phyloP scores from a whole-genome alignment of 2,797 vertebrate genomes.

The Mormyrops boulengeri region DNA sequence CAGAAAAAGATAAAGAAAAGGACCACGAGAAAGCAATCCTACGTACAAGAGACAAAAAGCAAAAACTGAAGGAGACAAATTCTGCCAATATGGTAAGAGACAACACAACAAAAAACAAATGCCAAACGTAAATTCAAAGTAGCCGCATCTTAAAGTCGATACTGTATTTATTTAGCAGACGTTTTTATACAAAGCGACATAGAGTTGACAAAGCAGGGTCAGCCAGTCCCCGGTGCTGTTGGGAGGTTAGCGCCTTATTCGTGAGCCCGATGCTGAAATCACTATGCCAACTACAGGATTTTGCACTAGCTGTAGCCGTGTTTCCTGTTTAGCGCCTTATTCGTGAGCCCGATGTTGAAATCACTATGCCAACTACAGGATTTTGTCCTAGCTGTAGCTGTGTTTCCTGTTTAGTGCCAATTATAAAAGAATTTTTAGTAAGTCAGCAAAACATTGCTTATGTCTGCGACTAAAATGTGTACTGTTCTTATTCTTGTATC shows the following conservation, averaged over 20 bases:
- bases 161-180: background rate
- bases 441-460: background rate
- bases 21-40: constrained; percentile 32
- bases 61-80: constrained; percentile 28
- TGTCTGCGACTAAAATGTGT: background rate
- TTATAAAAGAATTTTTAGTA: background rate
- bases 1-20: constrained; percentile 40
- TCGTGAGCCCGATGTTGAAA: background rate
- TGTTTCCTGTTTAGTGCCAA: background rate
- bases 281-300: background rate
- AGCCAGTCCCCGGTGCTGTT: background rate
- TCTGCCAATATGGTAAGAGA: constrained; percentile 49
- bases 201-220: background rate
- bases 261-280: background rate
- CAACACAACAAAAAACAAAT: background rate
- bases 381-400: no score
- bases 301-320: background rate
- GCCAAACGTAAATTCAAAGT: background rate
- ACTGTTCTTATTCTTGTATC: background rate
- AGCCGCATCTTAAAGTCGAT: background rate
- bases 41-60: constrained; percentile 52
- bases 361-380: background rate
- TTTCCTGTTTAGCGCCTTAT: background rate
- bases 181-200: background rate
- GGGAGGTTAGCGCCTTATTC: background rate